Base-by-base conservation (phyloP, 2,113 vertebrate species). In the Alexandromys fortis region DNA sequence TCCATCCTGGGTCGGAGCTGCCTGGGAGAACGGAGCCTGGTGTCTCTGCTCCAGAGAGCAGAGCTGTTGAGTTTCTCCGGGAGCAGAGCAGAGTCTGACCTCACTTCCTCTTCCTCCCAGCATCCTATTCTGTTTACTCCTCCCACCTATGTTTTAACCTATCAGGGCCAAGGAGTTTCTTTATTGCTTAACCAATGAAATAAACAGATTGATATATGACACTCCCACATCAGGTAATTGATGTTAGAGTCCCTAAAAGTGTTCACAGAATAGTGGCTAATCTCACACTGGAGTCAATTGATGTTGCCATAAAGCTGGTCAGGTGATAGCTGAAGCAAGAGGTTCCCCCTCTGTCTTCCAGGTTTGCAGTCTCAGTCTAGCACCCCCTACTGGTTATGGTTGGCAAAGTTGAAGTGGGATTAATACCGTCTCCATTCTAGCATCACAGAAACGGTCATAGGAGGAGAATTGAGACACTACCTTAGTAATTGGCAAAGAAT, bases 401-500 rank as follows among this genome's bases (percentile, higher is more conserved):
- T 49, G 35, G 55, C 19, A 92, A 83, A 63, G 55, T 10, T 55
- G 6, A 85, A 73, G 7, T 2, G 0, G 26, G 26, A 28, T 75
- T 22, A 61, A 49, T 7, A 21, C 22, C 8, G 0, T 87, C 61
- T 91, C 14, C 12, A 33, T 4, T 0, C 42, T 55, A 81, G 38
- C 30, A n/a, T 75, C 42, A 45, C 24, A 77, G 35, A 83, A 22
- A 58, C 55, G 38, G 13, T 19, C 49, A 7, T 5, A 33, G 13
- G 55, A 67, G 19, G 63, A 88, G 35, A 52, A 26, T 35, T 95
- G 35, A 76, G 22, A 82, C 61, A 86, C 30, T 9, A 38, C 21
- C 65, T 87, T 85, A 75, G 77, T 90, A 96, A 95, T 77, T 94
- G 90, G 85, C 93, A 89, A 92, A 94, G 67, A 96, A 97, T 94